Evolutionary conservation across 2,113 vertebrate genomes (phyloP).

Genomic region (Climacteris rufus): DNA sequence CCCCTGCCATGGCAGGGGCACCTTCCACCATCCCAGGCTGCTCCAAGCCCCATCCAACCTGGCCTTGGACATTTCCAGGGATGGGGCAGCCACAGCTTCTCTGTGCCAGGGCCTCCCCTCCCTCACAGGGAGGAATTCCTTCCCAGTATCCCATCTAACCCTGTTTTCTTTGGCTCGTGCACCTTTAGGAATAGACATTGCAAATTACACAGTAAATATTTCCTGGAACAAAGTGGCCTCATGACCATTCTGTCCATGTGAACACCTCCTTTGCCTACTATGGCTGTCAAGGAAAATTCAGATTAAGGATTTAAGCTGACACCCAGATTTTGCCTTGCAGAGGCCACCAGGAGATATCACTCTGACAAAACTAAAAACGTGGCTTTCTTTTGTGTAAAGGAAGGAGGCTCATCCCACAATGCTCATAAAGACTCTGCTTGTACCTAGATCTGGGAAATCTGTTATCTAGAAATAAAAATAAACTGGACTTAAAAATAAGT

Average conservation of each 20-base stretch:
- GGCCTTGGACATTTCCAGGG: background rate
- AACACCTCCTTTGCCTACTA: background rate
- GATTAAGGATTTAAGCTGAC: background rate
- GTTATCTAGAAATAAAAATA: background rate
- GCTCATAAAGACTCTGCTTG: background rate
- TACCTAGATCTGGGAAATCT: background rate
- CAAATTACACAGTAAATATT: background rate
- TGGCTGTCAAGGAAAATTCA: background rate
- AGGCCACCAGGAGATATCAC: background rate
- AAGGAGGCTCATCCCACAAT: background rate
- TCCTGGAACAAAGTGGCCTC: background rate
- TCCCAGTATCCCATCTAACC: background rate
- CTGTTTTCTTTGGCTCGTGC: background rate
- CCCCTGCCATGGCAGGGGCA: too few species aligned
- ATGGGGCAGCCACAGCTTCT: background rate
- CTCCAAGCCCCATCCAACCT: background rate
- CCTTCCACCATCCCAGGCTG: accelerated
- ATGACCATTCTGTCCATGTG: background rate
- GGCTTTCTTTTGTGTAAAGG: background rate
- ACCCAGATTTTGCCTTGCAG: background rate
- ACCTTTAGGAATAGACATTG: background rate
- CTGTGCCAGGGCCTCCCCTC: background rate
- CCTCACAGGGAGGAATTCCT: background rate
- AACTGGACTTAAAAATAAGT: too few species aligned
- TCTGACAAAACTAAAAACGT: background rate